Evolutionary conservation across 1,140 invertebrate species (phyloP).

Genomic region (Choristoneura fumiferana): DNA sequence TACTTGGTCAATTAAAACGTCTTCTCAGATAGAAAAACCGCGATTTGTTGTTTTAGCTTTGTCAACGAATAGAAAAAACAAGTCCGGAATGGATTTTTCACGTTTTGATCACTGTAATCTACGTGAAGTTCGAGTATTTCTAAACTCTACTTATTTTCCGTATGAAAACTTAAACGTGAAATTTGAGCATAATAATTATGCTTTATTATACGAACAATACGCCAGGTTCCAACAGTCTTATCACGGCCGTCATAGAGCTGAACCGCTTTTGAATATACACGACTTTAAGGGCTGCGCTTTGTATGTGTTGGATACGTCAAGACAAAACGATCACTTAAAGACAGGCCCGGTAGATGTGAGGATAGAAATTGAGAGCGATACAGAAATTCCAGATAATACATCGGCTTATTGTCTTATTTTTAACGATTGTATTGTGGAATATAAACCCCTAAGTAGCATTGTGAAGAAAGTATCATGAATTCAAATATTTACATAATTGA

Average conservation of each 20-base stretch:
- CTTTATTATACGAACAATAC: constrained; percentile 17
- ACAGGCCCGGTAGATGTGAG: constrained; percentile 20
- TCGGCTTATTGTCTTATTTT: constrained; percentile 24
- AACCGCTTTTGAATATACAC: constrained; percentile 20
- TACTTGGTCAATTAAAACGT: constrained; percentile 48
- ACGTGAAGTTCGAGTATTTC: constrained; percentile 21
- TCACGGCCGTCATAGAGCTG: not conserved
- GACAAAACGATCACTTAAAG: constrained; percentile 39
- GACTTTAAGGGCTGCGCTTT: constrained; percentile 33
- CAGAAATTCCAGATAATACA: constrained; percentile 21
- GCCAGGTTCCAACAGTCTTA: constrained; percentile 19
- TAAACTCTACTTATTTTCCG: constrained; percentile 23
- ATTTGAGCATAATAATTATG: constrained; percentile 13
- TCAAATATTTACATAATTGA: constrained; percentile 9
- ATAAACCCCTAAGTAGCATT: constrained; percentile 23
- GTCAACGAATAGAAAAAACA: constrained; percentile 20
- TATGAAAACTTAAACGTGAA: constrained; percentile 21
- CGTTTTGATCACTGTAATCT: constrained; percentile 25
- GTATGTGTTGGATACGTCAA: constrained; percentile 45
- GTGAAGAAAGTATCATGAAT: constrained; percentile 19
- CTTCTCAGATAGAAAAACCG: constrained; percentile 42
- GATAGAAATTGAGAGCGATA: constrained; percentile 21
- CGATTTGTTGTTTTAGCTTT: constrained; percentile 29
- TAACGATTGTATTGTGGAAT: constrained; percentile 26
- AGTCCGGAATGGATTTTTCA: not conserved